Base-by-base conservation (phyloP, 2,797 vertebrate species). In the Mastacembelus armatus region DNA sequence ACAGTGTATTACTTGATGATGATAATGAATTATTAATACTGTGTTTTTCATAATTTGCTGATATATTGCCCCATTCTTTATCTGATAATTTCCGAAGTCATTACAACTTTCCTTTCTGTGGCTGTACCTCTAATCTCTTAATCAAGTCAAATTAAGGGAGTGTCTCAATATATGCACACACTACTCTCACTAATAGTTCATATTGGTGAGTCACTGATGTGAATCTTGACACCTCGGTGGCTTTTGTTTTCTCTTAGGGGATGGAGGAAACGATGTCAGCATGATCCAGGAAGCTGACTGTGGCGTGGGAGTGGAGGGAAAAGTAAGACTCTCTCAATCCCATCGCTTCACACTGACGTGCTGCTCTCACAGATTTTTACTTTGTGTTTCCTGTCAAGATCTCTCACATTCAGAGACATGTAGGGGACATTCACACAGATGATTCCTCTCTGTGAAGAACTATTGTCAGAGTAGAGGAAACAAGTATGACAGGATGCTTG, bases 281-380 rank as follows among this genome's bases (percentile, higher is more conserved):
- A 99, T 99, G 98, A 99, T 99, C 90, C 98, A 99, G 93, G 98
- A 98, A 89, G 95, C 98, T 0, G 98, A 99, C 92, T 99, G 97
- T 52, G 98, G 97, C 44, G 97, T 99, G 81, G 98, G 98, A 73
- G 97, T 99, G 84, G 98, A 98, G 92, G 98, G 98, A 83, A 99
- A 98, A 96, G 98, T 98, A 93, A 95, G 97, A 85, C 59, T 86
- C 85, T 80, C 42, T 83, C 74, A 83, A 50, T 85, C 81, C 77
- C 87, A 72, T 68, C 22, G 30, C 61, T 52, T 76, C 73, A 30
- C 77, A 57, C 21, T 69, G 68, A 59, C 49, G 27, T 60, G 57
- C 42, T 48, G 12, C 57, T 71, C 60, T 45, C 75, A 71, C 81
- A 84, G 71, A 70, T 76, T 80, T 76, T 71, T 15, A 26, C 74